Evolutionary conservation across 2,888 invertebrate genomes (phyloP).

Genomic region (Leucophenga montana): DNA sequence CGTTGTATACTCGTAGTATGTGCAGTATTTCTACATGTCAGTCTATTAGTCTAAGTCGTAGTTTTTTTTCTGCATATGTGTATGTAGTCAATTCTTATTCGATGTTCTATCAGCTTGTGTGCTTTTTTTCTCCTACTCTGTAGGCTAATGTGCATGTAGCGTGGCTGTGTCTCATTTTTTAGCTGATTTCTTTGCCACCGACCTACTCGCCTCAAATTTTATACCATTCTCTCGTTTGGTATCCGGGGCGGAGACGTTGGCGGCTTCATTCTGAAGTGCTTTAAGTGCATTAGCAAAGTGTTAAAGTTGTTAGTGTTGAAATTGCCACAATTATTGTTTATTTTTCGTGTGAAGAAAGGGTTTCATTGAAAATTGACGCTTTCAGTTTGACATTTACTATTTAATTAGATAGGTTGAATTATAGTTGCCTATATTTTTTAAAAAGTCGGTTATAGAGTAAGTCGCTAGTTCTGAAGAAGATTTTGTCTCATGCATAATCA

Average conservation of each 20-base stretch:
- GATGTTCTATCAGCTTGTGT: slow-evolving; percentile 27
- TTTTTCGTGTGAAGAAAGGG: background rate
- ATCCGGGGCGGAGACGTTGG: slow-evolving; percentile 26
- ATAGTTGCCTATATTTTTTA: too few species aligned
- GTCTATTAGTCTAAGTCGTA: slow-evolving; percentile 17
- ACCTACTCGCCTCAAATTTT: background rate
- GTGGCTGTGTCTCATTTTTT: slow-evolving; percentile 56
- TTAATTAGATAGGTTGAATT: too few species aligned
- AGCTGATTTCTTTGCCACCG: slow-evolving; percentile 31
- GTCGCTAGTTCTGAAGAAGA: too few species aligned
- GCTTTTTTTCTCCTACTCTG: slow-evolving; percentile 29
- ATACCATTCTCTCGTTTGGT: slow-evolving; percentile 37
- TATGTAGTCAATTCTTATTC: slow-evolving; percentile 22
- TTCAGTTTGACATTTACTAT: too few species aligned
- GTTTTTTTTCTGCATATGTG: slow-evolving; percentile 20
- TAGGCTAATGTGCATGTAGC: slow-evolving; percentile 54
- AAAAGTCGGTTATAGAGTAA: too few species aligned
- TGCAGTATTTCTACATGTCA: background rate
- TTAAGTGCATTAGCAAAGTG: slow-evolving; percentile 20
- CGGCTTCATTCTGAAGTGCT: slow-evolving; percentile 5
- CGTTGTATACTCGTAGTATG: too few species aligned
- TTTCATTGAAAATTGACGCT: background rate
- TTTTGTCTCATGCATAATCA: too few species aligned
- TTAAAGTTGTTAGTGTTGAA: slow-evolving; percentile 17
- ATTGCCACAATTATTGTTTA: background rate